Conservation (phyloP, 2,113 vertebrate species). For the Apaloderma vittatum region DNA sequence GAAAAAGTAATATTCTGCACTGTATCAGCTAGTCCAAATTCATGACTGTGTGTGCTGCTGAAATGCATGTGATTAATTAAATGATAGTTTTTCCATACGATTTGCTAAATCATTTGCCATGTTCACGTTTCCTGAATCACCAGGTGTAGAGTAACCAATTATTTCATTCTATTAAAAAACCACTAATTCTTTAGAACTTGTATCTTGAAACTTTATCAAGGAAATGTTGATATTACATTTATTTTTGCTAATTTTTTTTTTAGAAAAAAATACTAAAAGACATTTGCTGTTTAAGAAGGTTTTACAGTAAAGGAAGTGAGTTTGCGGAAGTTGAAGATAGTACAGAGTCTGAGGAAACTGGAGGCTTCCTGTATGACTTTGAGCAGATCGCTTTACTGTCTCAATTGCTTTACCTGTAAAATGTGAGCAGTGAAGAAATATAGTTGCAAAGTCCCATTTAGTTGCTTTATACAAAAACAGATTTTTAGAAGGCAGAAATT, state of each 20-base stretch:
- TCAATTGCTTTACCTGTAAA: not conserved
- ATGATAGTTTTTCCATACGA: not conserved
- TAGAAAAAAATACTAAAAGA: not conserved
- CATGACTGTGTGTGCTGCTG: not conserved
- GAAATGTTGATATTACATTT: not conserved
- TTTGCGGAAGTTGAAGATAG: conserved; percentile 47
- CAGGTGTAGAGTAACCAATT: not conserved
- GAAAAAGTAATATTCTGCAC: not conserved
- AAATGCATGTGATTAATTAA: not conserved
- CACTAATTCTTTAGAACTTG: not conserved
- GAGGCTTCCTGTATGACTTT: conserved; percentile 51
- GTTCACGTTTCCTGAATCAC: not conserved
- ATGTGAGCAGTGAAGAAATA: not conserved
- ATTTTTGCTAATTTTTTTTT: not conserved
- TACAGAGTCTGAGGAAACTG: conserved; percentile 41
- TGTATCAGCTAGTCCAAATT: not conserved
- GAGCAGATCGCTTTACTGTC: not conserved
- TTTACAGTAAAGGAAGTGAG: conserved; percentile 26
- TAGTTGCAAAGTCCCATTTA: not conserved
- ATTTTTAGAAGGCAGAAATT: not conserved
- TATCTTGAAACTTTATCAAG: not conserved
- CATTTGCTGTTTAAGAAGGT: not conserved
- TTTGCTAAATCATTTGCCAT: not conserved
- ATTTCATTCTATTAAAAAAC: not conserved
- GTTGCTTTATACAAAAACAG: not conserved